phyloP scores from a whole-genome alignment of 1,140 invertebrate genomes.

The Drosophila melanogaster region DNA sequence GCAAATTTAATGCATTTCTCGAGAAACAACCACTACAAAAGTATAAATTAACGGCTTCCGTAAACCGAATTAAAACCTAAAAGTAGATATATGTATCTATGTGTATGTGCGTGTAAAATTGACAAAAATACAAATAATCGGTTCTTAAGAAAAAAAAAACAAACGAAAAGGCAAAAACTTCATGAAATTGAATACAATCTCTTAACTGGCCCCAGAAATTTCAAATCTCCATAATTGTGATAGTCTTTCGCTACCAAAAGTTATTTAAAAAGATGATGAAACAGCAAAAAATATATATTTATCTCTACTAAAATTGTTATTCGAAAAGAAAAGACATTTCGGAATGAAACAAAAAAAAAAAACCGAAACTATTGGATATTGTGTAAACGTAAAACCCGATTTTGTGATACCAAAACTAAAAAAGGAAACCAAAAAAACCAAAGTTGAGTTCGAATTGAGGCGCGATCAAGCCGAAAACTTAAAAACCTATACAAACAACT shows the following conservation, averaged over 20 bases:
- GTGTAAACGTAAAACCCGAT: slow-evolving; percentile 37
- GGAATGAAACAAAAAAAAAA: neutral
- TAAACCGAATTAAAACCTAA: slow-evolving; percentile 16
- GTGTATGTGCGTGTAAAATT: slow-evolving; percentile 46
- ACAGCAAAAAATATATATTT: slow-evolving; percentile 14
- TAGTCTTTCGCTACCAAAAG: slow-evolving; percentile 64
- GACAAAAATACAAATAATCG: slow-evolving; percentile 14
- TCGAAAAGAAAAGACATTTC: slow-evolving; percentile 16
- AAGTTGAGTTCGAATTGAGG: slow-evolving; percentile 38
- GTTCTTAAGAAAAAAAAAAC: slow-evolving; percentile 9
- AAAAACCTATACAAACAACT: slow-evolving; percentile 48
- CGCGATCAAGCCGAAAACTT: slow-evolving; percentile 29
- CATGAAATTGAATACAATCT: slow-evolving; percentile 59
- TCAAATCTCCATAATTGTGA: slow-evolving; percentile 73
- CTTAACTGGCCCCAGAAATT: slow-evolving; percentile 34
- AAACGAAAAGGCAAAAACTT: slow-evolving; percentile 41
- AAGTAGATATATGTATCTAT: slow-evolving; percentile 26
- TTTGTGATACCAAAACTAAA: slow-evolving; percentile 47
- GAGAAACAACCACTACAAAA: slow-evolving; percentile 31
- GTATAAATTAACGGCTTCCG: slow-evolving; percentile 42
- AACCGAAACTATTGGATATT: slow-evolving; percentile 34
- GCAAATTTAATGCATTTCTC: slow-evolving; percentile 71
- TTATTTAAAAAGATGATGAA: slow-evolving; percentile 25
- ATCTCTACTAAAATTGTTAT: slow-evolving; percentile 35
- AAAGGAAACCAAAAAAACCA: slow-evolving; percentile 15